A percentile compares a stretch with the other conserved stretches of the same genome.
phyloP scores from a whole-genome alignment of 2,113 vertebrate genomes.

The Gnathonemus longibarbis region DNA sequence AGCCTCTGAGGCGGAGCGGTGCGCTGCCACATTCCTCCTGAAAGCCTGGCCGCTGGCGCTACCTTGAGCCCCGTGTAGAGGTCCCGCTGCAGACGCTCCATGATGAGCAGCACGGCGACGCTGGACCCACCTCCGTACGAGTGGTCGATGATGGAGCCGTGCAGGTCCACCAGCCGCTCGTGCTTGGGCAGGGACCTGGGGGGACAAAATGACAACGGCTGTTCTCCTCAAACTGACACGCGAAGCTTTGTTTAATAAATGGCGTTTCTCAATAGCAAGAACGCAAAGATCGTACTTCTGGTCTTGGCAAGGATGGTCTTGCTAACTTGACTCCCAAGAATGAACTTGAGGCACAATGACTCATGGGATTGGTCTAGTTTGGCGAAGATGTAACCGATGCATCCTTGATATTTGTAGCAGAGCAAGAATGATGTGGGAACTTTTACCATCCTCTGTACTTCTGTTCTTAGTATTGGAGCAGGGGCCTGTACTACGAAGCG shows the following conservation, averaged over 20 bases:
- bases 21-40: background rate
- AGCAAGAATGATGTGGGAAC: background rate
- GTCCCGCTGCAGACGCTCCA: conserved; percentile 90
- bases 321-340: background rate
- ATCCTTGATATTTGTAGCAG: background rate
- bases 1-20: background rate
- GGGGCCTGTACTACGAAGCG: too few relatives aligned
- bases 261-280: background rate
- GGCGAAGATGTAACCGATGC: background rate
- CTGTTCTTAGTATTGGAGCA: background rate
- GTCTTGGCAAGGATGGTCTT: background rate
- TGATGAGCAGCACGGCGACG: conserved; percentile 90
- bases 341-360: background rate
- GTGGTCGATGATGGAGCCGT: conserved; percentile 94
- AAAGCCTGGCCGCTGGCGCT: background rate
- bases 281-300: background rate
- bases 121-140: conserved; percentile 83
- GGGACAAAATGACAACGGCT: background rate
- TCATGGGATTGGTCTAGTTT: background rate
- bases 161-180: conserved; percentile 84
- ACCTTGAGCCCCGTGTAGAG: conserved; percentile 95
- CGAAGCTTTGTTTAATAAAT: background rate
- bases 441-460: background rate
- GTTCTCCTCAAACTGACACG: background rate
- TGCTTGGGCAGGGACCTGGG: conserved; percentile 84